These are phyloP conservation scores for Thereuonema tuberculata DNA, from an alignment of 1,140 invertebrate genomes.

Conservation along the genomic window DNA sequence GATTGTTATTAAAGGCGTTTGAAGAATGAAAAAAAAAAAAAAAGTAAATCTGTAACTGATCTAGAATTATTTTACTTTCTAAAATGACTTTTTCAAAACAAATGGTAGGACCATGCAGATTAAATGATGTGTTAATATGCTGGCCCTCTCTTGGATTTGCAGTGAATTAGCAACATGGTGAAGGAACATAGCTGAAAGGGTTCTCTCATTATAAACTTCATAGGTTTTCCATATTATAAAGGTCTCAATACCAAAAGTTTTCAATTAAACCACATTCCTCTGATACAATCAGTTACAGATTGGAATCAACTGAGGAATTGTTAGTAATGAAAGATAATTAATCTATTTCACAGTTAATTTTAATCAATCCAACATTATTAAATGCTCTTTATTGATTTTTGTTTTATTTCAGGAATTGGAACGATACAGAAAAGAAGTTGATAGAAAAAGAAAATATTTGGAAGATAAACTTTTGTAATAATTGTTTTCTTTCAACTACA, in stretches of 20 bases:
- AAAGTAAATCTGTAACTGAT: too few species aligned
- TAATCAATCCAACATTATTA: neutral
- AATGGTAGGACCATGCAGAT: too few species aligned
- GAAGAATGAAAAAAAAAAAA: too few species aligned
- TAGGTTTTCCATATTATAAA: neutral
- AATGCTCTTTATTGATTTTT: constrained; percentile 3
- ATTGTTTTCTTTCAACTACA: too few species aligned
- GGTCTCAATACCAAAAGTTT: neutral
- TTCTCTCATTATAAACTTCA: neutral
- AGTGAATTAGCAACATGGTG: neutral
- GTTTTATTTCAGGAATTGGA: constrained; percentile 8
- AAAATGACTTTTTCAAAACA: too few species aligned
- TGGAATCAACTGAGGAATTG: neutral
- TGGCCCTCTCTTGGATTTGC: neutral
- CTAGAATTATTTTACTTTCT: too few species aligned
- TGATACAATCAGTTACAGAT: neutral
- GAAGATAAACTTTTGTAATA: too few species aligned
- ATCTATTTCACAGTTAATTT: too few species aligned
- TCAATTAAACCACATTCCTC: neutral
- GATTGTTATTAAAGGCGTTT: too few species aligned
- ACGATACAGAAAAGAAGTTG: neutral
- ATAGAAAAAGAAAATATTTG: neutral
- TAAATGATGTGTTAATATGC: neutral
- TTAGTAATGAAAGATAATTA: neutral
- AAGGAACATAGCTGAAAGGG: neutral